Evolutionary conservation across 2,888 invertebrate genomes (phyloP), one percentile per base, ranked within the genome.

Genomic region (Diplazon laetatorius): DNA sequence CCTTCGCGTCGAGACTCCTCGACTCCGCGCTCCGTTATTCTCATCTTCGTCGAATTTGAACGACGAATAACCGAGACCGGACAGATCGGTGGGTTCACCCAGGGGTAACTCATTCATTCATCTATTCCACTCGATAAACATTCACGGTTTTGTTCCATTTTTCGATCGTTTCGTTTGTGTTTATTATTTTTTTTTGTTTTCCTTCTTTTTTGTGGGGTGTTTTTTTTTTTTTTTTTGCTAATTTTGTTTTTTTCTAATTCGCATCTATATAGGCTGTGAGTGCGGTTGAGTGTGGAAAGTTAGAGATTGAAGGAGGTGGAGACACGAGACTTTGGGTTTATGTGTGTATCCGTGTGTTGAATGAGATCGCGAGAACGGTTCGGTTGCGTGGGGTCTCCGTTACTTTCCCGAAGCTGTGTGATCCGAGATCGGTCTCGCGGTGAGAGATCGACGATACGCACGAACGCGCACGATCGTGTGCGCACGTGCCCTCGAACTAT

Each of bases 1-100:
- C 55, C 25, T 42, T 39, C 55, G 22, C 55, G 14, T 25, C 55
- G n/a, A 16, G 42, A 52, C 42, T 10, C 39, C 55, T 66, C 39
- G 16, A 39, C 39, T 55, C 35, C 44, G 72, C 65, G 62, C 78
- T 66, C 82, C 80, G 82, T 82, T 82, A 82, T 80, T 76, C 69
- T 60, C 62, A 78, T 74, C 69, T 57, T 30, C 16, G 52, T n/a
- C n/a, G 52, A 60, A 52, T 59, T 25, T 55, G 42, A 16, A n/a
- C 14, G 65, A 65, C 37, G 50, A 50, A 59, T 2, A 37, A 37
- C 22, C 30, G 22, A 44, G 59, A 57, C 57, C 30, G 59, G 46
- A 57, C 30, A n/a, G n/a, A n/a, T n/a, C n/a, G n/a, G n/a, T n/a
- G n/a, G n/a, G n/a, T n/a, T n/a, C n/a, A n/a, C n/a, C n/a, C n/a